phyloP scores from a whole-genome alignment of 2,113 vertebrate species.

The Marmota monax region DNA sequence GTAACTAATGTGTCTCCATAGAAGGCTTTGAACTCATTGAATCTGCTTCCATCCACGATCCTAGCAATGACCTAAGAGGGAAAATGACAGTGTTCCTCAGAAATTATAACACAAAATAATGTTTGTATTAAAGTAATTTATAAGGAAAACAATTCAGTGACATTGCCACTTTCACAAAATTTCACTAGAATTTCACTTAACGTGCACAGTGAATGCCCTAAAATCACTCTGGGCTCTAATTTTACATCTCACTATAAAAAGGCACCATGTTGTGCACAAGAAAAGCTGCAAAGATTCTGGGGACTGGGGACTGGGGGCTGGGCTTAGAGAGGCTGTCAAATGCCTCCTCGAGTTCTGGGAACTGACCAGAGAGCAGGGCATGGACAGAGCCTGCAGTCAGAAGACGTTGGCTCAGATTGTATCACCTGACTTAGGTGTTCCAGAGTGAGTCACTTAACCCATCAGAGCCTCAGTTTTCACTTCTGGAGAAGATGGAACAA shows the following conservation, averaged over 20 bases:
- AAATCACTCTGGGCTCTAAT: neutral
- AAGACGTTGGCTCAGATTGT: neutral
- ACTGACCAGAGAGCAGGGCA: neutral
- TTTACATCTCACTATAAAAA: neutral
- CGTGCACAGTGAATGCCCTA: neutral
- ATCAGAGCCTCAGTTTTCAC: neutral
- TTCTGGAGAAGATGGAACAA: neutral
- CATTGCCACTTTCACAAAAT: conserved; percentile 28
- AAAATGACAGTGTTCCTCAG: conserved; percentile 65
- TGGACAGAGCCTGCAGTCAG: neutral
- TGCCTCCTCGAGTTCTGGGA: neutral
- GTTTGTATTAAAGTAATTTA: conserved; percentile 42
- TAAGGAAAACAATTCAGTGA: conserved; percentile 59
- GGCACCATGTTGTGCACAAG: neutral
- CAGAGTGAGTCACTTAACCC: neutral
- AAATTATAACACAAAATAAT: conserved; percentile 48
- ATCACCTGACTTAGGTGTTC: neutral
- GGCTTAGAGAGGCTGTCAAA: neutral
- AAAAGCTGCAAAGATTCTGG: neutral
- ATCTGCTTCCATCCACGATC: conserved; percentile 98
- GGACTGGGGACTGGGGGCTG: neutral
- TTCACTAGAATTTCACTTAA: conserved; percentile 47
- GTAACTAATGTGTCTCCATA: conserved; percentile 98
- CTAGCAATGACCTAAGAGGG: conserved; percentile 95
- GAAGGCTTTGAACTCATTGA: conserved; percentile 98